Evolutionary conservation across 2,888 invertebrate species (phyloP), one percentile per base, ranked within the genome.

Genomic region (Drosophila anceps): DNA sequence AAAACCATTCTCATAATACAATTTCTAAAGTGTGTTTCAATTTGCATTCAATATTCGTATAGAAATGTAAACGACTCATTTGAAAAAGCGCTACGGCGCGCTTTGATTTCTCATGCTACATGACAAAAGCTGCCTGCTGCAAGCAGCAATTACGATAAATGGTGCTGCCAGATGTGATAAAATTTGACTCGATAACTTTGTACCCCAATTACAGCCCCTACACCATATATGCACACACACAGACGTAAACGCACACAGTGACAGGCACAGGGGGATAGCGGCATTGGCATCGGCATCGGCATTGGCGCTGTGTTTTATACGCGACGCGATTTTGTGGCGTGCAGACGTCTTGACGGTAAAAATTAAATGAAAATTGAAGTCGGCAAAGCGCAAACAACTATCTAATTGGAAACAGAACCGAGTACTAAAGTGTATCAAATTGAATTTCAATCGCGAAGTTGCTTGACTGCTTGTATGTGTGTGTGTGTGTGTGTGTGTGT

Each of bases 281-380:
- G 79, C 64, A 80, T 68, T 59, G 63, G 66, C 72, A 62, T 51
- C 64, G 65, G 79, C 60, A 80, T 60, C 65, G 63, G 66, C 73
- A 64, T 65, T 71, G 69, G 79, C 62, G 50, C 51, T 79, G 64
- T 69, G 66, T 51, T 73, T 80, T 73, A 79, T 77, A 81, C 74
- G 81, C 77, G 71, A 67, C 77, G 78, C 77, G 77, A 74, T 70
- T 77, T 58, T 80, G 78, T 81, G 74, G 78, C 81, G 81, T 81
- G 78, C 80, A 76, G 80, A 80, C 74, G 81, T 81, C 68, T 72
- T 69, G 18, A 62, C 80, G 80, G 81, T 69, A 35, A 61, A 77
- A 51, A 59, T 0, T 31, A 35, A 58, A 60, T 59, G 8, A 24
- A 64, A 51, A 64, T 60, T 37, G 31, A 67, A 73, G 54, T 63